Percentiles rank a stretch among this genome's conserved stretches.
Evolutionary conservation across 2,113 vertebrate species (phyloP).

Genomic region (Solea senegalensis): DNA sequence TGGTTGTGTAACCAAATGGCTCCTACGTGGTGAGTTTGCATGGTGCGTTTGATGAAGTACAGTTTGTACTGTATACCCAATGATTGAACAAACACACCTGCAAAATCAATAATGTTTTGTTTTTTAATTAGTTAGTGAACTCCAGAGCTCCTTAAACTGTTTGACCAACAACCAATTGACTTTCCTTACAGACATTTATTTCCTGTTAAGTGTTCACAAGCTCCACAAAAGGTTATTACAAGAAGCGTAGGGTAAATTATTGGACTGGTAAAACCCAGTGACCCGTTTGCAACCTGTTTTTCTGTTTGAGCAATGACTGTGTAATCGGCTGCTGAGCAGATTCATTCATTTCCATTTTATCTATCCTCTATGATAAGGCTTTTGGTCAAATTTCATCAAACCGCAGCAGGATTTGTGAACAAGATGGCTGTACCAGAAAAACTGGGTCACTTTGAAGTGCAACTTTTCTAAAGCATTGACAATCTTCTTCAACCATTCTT

Average conservation of each 20-base stretch:
- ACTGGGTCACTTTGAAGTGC: constrained; percentile 76
- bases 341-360: constrained; percentile 47
- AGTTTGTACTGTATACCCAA: too few relatives aligned
- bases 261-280: neutral
- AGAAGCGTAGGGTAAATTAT: constrained; percentile 25
- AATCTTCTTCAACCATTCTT: constrained; percentile 68
- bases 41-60: too few relatives aligned
- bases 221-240: constrained; percentile 40
- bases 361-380: constrained; percentile 52
- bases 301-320: constrained; percentile 34
- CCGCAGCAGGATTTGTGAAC: constrained; percentile 58
- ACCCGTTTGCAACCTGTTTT: neutral
- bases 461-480: constrained; percentile 65
- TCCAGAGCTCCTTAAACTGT: too few relatives aligned
- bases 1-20: too few relatives aligned
- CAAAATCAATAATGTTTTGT: too few relatives aligned
- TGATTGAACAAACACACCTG: too few relatives aligned
- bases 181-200: neutral
- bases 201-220: constrained; percentile 3
- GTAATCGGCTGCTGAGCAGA: constrained; percentile 44
- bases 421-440: constrained; percentile 48
- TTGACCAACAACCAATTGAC: too few relatives aligned
- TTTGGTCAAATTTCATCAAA: constrained; percentile 49
- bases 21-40: too few relatives aligned
- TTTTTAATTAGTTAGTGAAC: too few relatives aligned